Evolutionary conservation across 2,797 vertebrate genomes (phyloP).

Genomic region (Thaleichthys pacificus): DNA sequence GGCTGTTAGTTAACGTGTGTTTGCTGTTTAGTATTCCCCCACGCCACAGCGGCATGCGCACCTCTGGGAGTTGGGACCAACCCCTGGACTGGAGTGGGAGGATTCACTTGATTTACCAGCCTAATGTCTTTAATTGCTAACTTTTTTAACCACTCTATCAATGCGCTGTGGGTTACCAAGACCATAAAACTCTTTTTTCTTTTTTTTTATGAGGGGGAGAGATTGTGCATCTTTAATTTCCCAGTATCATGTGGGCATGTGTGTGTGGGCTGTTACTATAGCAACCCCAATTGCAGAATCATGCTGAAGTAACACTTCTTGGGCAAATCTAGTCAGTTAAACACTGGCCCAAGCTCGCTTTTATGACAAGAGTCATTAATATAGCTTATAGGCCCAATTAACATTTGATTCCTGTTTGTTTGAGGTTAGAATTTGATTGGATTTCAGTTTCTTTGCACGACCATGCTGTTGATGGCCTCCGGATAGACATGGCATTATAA

Average conservation of each 20-base stretch:
- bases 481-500: neutral
- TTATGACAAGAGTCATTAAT: constrained; percentile 48
- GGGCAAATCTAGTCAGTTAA: constrained; percentile 44
- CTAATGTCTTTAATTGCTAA: constrained; percentile 59
- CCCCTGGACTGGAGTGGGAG: constrained; percentile 36
- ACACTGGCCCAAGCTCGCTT: constrained; percentile 27
- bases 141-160: constrained; percentile 38
- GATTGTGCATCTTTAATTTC: constrained; percentile 57
- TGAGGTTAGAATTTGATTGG: neutral
- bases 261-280: constrained; percentile 74
- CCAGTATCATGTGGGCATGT: constrained; percentile 65
- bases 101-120: constrained; percentile 46
- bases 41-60: constrained; percentile 41
- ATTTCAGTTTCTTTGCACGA: neutral
- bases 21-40: constrained; percentile 25
- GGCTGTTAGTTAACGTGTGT: constrained; percentile 11
- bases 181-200: constrained; percentile 45
- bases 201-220: constrained; percentile 33
- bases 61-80: constrained; percentile 39
- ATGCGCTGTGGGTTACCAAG: constrained; percentile 47
- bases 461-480: neutral
- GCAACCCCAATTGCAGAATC: constrained; percentile 74
- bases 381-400: constrained; percentile 52
- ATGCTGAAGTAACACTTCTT: constrained; percentile 65
- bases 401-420: constrained; percentile 31